Base-by-base conservation (phyloP, 2,888 invertebrate genomes). In the Macroteleia sp. region DNA sequence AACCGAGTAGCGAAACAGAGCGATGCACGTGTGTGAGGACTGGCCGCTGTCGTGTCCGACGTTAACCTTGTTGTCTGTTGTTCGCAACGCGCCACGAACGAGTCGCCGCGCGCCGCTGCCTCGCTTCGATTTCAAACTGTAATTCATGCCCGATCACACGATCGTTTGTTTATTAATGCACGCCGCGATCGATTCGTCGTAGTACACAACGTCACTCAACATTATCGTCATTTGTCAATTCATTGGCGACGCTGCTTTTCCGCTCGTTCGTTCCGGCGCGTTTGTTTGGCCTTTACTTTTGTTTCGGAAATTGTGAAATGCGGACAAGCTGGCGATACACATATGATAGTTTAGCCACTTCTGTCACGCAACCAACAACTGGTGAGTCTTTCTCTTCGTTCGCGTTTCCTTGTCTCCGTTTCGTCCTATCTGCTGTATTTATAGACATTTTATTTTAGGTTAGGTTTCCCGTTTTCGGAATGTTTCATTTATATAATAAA, bases 261-360 rank as follows among this genome's bases (percentile, higher is more conserved):
- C 48, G 39, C 39, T 42, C 25, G 42, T 41, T 52, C 10, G 28
- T 16, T 17, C 54, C 36, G 61, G 42, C 6, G 54, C 54, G 54
- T 71, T 71, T 62, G 25, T 62, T 71, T 46, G 3, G 52, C 20
- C 39, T 54, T 32, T 19, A 14, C 12, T 46, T 73, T 62, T 44
- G 59, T 22, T 59, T 46, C 54, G 80, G 87, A 84, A 84, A 81
- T 84, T 79, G 88, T 88, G 88, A 88, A 83, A 88, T 88, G 88
- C 88, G 86, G 87, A 88, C 83, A 80, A 83, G 87, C 80, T 86
- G 85, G 86, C 86, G 80, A 81, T 81, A 87, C 86, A 87, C 81
- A 66, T 81, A 78, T 77, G 80, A 83, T 82, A 81, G 78, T 79
- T 81, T 87, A 89, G 83, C 83, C 77, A 82, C 78, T 79, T 83